Conservation (phyloP, 1,140 invertebrate species). For the Delia radicum region DNA sequence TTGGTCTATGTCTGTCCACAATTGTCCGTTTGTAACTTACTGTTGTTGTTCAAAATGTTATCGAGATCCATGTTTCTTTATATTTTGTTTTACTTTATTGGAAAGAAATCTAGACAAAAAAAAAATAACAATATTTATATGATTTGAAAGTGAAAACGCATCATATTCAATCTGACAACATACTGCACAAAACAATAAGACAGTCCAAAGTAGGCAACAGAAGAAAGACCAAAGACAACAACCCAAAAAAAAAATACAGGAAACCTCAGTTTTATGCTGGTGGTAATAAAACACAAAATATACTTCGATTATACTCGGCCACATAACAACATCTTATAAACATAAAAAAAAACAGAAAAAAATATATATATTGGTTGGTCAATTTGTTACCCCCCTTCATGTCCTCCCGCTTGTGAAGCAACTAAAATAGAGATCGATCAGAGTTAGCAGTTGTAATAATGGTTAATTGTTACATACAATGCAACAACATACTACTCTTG, state of each 20-base stretch:
- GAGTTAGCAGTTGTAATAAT: not conserved
- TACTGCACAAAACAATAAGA: no score
- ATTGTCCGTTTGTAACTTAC: not conserved
- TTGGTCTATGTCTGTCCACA: not conserved
- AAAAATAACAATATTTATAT: constrained; percentile 8
- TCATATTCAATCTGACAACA: constrained; percentile 17
- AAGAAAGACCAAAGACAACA: not conserved
- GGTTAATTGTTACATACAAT: not conserved
- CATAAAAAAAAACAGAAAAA: not conserved
- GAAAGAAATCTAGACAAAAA: not conserved
- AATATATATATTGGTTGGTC: not conserved
- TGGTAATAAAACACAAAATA: not conserved
- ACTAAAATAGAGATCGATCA: not conserved
- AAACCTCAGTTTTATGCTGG: not conserved
- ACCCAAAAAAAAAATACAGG: not conserved
- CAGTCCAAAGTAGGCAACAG: no score
- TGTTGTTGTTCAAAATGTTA: not conserved
- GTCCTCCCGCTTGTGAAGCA: not conserved
- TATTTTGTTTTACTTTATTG: not conserved
- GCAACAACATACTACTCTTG: not conserved
- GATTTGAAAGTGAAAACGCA: constrained; percentile 24
- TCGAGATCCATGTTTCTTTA: not conserved
- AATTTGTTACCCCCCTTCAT: not conserved
- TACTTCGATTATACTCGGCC: not conserved
- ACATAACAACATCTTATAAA: not conserved